phyloP scores from a whole-genome alignment of 2,888 invertebrate genomes.

The Stenchaetothrips biformis region DNA sequence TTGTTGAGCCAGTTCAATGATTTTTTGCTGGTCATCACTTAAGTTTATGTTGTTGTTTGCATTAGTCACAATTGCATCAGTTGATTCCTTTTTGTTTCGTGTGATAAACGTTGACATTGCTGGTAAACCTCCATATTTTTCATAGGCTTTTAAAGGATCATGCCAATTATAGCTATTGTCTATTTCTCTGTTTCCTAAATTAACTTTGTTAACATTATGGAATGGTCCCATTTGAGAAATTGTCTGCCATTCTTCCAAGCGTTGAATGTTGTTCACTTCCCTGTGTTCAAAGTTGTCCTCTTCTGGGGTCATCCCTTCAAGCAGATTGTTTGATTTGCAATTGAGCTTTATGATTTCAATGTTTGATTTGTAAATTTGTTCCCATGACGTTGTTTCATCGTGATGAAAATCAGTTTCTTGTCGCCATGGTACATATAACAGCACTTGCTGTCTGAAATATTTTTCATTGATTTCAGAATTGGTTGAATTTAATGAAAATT shows the following conservation, averaged over 20 bases:
- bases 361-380: neutral
- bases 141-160: neutral
- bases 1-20: neutral
- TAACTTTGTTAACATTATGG: neutral
- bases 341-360: neutral
- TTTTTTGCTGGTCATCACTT: neutral
- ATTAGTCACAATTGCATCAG: too few species aligned
- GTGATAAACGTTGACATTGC: neutral
- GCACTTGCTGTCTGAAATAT: neutral
- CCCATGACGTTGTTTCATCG: neutral
- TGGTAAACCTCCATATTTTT: neutral
- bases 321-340: neutral
- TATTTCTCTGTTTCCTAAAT: neutral
- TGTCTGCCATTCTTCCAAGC: neutral
- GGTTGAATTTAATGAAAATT: neutral
- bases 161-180: neutral
- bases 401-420: neutral
- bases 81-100: neutral
- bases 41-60: neutral
- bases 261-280: neutral
- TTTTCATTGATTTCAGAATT: neutral
- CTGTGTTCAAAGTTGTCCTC: neutral
- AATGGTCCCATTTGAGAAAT: neutral
- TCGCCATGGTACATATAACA: neutral
- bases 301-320: neutral